Percentiles rank a stretch among this genome's conserved stretches.
Evolutionary conservation across 2,113 vertebrate genomes (phyloP).

Genomic region (Otolemur garnettii): DNA sequence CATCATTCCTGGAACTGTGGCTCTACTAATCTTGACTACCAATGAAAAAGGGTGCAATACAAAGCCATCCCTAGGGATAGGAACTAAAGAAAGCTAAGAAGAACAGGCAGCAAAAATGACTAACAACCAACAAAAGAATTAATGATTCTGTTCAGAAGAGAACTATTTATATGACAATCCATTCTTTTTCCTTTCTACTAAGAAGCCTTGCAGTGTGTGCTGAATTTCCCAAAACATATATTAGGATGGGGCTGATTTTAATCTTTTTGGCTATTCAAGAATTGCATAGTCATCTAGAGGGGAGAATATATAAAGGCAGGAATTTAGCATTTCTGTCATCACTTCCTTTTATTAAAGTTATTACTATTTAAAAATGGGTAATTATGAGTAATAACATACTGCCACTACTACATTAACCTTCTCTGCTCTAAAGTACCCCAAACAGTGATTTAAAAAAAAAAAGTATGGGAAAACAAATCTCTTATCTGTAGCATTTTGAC

Average conservation of each 20-base stretch:
- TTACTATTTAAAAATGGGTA: slow-evolving; percentile 4
- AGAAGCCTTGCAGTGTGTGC: slow-evolving; percentile 11
- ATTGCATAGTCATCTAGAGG: slow-evolving; percentile 2
- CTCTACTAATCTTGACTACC: not conserved
- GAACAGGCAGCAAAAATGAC: not conserved
- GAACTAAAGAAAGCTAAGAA: not conserved
- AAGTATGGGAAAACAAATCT: slow-evolving; percentile 9
- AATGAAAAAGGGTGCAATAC: not conserved
- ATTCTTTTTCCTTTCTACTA: not conserved
- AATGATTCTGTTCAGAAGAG: slow-evolving; percentile 29
- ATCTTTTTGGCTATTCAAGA: not conserved
- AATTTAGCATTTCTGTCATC: slow-evolving; percentile 45
- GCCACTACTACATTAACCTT: not conserved
- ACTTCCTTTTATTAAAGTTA: slow-evolving; percentile 10
- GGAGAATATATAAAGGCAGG: not conserved
- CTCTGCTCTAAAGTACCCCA: not conserved
- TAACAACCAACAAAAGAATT: slow-evolving; percentile 26
- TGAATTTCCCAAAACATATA: not conserved
- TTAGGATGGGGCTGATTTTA: not conserved
- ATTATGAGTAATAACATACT: not conserved
- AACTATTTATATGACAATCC: not conserved
- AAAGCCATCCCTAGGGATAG: not conserved
- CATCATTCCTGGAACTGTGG: not conserved
- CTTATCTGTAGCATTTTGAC: not conserved
- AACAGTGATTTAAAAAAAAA: not conserved